Base-by-base conservation (phyloP, 1,140 invertebrate genomes). In the Dendroctonus valens region DNA sequence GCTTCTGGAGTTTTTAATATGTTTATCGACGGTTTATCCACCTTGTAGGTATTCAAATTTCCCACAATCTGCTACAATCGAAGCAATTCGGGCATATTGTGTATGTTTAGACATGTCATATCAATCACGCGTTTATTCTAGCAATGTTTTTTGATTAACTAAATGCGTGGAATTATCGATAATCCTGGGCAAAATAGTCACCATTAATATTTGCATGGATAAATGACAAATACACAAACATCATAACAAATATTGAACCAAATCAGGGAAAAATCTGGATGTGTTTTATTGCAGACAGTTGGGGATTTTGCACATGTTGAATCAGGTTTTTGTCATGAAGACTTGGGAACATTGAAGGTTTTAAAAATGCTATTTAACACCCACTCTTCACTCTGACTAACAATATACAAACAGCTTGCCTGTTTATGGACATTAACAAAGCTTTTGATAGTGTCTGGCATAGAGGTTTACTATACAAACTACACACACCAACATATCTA, bases 71-170 rank as follows among this genome's bases (percentile, higher is more conserved):
- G 11, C 26, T 39, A 55, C 42, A 9, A 46, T 12, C 42, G 8
- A 46, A 2, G 4, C 42, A 8, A 46, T 46, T 46, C 14, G 7
- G 12, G 41, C 55, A 58, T 42, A 58, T 38, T 58, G 55, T 15
- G 11, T 44, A 58, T 58, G 41, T 58, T 58, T 58, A 58, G 40
- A 58, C 15, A 58, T 58, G 55, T 58, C 55, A 58, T 44, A 58
- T 58, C 55, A 58, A 58, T 58, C 55, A 58, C 12, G 55, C 55
- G 38, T n/a, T 44, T 58, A 46, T 58, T 58, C 41, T 8, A 55
- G 37, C 53, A 41, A 55, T 55, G 53, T 55, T 55, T 55, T 55
- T 40, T 55, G 37, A 55, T 55, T 55, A 55, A 55, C 53, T 55
- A 55, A 55, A 55, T 41, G 37, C 8, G 0, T 39, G 53, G 53